Evolutionary conservation across 2,113 vertebrate genomes (phyloP).

Genomic region (Perca schrenkii): DNA sequence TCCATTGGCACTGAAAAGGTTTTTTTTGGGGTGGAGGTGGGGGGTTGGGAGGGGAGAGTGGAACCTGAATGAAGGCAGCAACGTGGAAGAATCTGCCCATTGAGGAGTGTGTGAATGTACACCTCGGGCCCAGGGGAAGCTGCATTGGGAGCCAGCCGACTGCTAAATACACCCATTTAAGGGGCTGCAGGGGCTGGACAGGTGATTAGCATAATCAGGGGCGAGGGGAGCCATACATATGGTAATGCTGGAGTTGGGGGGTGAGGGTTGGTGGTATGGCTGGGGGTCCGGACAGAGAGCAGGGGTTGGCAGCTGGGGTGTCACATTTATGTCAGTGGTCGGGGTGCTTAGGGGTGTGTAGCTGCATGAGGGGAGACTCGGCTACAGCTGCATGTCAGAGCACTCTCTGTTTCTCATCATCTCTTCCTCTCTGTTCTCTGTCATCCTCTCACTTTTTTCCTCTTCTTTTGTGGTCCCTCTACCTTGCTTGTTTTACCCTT

Average conservation of each 20-base stretch:
- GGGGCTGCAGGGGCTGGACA: constrained; percentile 94
- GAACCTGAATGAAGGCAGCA: constrained; percentile 99
- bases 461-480: constrained; percentile 9
- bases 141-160: constrained; percentile 98
- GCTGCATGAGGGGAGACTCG: constrained; percentile 91
- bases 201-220: constrained; percentile 99
- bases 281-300: constrained; percentile 90
- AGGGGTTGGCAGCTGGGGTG: constrained; percentile 97
- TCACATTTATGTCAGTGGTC: constrained; percentile 98
- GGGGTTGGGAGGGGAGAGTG: constrained; percentile 70
- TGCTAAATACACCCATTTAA: constrained; percentile 99
- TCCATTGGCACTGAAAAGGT: constrained; percentile 96
- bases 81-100: constrained; percentile 99
- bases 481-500: constrained; percentile 82
- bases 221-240: constrained; percentile 98
- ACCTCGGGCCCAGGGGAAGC: constrained; percentile 98
- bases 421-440: constrained; percentile 55
- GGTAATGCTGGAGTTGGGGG: constrained; percentile 95
- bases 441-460: constrained; percentile 11
- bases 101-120: constrained; percentile 98
- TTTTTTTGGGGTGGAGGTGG: constrained; percentile 78
- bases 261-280: constrained; percentile 82
- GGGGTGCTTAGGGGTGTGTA: constrained; percentile 73
- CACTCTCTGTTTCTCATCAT: constrained; percentile 79
- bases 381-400: constrained; percentile 94